Base-by-base conservation (phyloP, 2,113 vertebrate genomes). In the Pycnonotus jocosus region DNA sequence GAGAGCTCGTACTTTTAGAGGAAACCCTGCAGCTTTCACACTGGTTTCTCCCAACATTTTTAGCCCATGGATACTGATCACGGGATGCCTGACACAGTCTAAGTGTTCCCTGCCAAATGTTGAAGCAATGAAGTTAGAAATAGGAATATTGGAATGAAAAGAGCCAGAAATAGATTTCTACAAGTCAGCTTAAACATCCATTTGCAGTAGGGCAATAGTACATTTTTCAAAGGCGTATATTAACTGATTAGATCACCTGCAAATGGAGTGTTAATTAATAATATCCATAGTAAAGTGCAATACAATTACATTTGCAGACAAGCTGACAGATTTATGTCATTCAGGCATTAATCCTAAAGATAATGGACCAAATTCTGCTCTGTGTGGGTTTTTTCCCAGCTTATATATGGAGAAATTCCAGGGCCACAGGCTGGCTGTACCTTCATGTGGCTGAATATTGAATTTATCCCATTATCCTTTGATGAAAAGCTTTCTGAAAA, bases 251-350 rank as follows among this genome's bases (percentile, higher is more conserved):
- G 85, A 93, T 95, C 82, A 95, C 85, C 92, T 95, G 60, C 64
- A 93, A 88, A 92, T 86, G 40, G 72, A 83, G 23, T 90, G 68
- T 88, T 93, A 96, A 95, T 96, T 95, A 94, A 92, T 95, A 78
- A 78, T 66, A 76, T 71, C 84, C 76, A 45, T 57, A 95, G 82
- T 79, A 93, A 70, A 92, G 33, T 78, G 38, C 56, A 78, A 74
- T 77, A 74, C 54, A 90, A 91, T 95, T 95, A 92, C 64, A 86
- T 90, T 88, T 93, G 71, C 60, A 73, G 72, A 60, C 62, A 88
- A 70, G 10, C 50, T 94, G 85, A 73, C 85, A 70, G 50, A 70
- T 88, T 44, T 60, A 1, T 69, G 79, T 48, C 60, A 42, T 70
- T 74, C 23, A 58, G 40, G 47, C 76, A 93, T 90, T 93, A 91